These are phyloP conservation scores for Microtus ochrogaster DNA, from an alignment of 2,113 vertebrate species.

Conservation along the genomic window DNA sequence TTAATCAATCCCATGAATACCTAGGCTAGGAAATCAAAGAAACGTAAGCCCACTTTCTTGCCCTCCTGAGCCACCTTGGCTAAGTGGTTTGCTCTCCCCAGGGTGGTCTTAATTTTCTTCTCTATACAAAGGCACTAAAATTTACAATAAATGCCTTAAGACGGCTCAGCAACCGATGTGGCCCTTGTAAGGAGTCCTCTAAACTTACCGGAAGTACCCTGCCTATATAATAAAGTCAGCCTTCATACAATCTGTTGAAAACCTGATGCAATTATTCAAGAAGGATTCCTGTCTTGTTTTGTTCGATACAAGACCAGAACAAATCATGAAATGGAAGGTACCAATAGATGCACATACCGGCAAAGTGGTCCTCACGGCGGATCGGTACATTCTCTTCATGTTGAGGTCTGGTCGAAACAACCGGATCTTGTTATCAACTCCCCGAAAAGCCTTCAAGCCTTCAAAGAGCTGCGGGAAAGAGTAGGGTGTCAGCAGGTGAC, in stretches of 20 bases:
- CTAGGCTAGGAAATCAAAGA: background rate
- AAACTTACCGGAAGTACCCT: background rate
- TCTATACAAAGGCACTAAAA: background rate
- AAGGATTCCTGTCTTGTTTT: background rate
- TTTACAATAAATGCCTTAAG: background rate
- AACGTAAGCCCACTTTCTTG: background rate
- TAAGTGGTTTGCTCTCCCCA: background rate
- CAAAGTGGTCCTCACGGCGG: slow-evolving; percentile 89
- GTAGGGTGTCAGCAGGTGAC: background rate
- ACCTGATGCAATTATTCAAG: background rate
- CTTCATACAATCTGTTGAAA: background rate
- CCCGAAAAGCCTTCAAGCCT: slow-evolving; percentile 94
- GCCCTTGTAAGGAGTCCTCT: background rate
- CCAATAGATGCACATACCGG: slow-evolving; percentile 87
- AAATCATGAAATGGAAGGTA: background rate
- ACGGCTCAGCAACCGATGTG: background rate
- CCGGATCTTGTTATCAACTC: slow-evolving; percentile 90
- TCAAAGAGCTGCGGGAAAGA: slow-evolving; percentile 90
- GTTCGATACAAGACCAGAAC: background rate
- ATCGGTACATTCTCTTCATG: slow-evolving; percentile 91
- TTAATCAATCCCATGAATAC: background rate
- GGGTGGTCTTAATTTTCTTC: background rate
- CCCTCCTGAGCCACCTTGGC: background rate
- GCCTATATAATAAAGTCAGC: background rate
- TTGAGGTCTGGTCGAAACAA: slow-evolving; percentile 94